These are phyloP conservation scores for Cheilosia pagana DNA, from an alignment of 2,888 invertebrate species.

Conservation along the genomic window DNA sequence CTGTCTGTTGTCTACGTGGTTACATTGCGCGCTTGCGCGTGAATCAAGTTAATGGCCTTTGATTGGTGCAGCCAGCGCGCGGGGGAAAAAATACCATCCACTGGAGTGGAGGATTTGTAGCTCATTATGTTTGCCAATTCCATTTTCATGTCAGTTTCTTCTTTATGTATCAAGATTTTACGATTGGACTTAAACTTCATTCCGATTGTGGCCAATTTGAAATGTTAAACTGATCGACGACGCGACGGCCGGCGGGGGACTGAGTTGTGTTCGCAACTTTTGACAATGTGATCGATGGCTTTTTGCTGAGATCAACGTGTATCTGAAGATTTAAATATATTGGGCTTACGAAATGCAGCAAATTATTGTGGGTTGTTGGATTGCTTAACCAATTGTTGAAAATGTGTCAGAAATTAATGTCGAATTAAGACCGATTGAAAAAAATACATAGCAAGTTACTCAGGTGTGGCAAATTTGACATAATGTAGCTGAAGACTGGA, in stretches of 20 bases:
- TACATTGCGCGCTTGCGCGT: conserved; percentile 31
- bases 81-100: conserved; percentile 26
- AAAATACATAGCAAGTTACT: background rate
- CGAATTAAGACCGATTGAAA: background rate
- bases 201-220: conserved; percentile 44
- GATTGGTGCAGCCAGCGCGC: conserved; percentile 41
- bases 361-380: background rate
- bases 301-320: conserved; percentile 9
- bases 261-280: conserved; percentile 14
- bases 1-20: background rate
- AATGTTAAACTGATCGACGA: conserved; percentile 48
- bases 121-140: conserved; percentile 20
- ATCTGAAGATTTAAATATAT: background rate
- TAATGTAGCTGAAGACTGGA: too few species aligned
- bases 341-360: background rate
- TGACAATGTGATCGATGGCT: conserved; percentile 59
- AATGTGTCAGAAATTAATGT: background rate
- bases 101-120: conserved; percentile 6
- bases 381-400: background rate
- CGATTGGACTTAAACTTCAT: conserved; percentile 72
- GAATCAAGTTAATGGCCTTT: conserved; percentile 68
- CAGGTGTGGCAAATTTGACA: too few species aligned
- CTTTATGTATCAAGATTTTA: conserved; percentile 52
- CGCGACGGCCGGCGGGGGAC: background rate
- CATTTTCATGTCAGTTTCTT: conserved; percentile 53